phyloP scores from a whole-genome alignment of 2,113 vertebrate species.

The Tragelaphus imberbis region DNA sequence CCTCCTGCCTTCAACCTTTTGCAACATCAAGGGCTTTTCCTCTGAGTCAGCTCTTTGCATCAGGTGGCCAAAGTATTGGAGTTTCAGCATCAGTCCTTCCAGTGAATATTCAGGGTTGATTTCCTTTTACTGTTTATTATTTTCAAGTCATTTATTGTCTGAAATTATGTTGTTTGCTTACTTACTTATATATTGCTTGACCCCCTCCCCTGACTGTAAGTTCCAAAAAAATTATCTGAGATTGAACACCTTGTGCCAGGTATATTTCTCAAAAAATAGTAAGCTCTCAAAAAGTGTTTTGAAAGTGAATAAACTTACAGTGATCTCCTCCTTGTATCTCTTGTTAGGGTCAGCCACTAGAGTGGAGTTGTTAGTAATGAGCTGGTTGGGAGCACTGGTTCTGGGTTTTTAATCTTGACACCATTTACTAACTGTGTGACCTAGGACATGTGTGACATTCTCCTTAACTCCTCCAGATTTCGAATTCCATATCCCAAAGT shows the following conservation, averaged over 20 bases:
- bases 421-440: neutral
- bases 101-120: neutral
- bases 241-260: neutral
- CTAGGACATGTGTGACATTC: neutral
- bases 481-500: neutral
- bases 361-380: neutral
- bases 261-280: neutral
- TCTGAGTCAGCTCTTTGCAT: neutral
- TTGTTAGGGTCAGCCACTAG: neutral
- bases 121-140: neutral
- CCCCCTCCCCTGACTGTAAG: neutral
- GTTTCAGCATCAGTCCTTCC: neutral
- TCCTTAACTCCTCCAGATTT: neutral
- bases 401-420: neutral
- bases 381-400: neutral
- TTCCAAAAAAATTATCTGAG: neutral
- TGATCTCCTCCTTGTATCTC: neutral
- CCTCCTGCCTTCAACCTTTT: neutral
- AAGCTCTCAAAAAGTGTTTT: neutral
- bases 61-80: neutral
- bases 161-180: neutral
- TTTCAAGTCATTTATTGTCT: neutral
- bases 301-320: neutral
- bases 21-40: neutral
- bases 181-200: neutral